Evolutionary conservation across 2,113 vertebrate genomes (phyloP).

Genomic region (Entosphenus tridentatus): DNA sequence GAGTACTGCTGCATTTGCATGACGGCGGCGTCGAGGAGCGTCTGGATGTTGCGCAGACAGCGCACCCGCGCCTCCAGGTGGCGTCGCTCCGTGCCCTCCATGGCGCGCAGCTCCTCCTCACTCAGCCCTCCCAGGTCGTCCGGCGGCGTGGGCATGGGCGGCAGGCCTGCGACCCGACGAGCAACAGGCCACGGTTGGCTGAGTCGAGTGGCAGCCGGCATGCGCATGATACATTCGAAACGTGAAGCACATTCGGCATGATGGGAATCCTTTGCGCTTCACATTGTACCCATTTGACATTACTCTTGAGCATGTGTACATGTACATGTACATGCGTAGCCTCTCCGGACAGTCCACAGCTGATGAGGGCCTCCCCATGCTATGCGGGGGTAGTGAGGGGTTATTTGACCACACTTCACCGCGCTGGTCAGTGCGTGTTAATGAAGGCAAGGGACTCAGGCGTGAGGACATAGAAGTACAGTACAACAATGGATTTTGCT

Average conservation of each 20-base stretch:
- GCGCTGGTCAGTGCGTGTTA: too few relatives aligned
- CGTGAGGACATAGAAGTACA: too few relatives aligned
- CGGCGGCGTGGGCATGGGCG: constrained; percentile 63
- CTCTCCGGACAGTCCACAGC: too few relatives aligned
- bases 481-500: too few relatives aligned
- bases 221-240: background rate
- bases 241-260: background rate
- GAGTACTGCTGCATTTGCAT: constrained; percentile 90
- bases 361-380: too few relatives aligned
- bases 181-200: too few relatives aligned
- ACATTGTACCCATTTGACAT: background rate
- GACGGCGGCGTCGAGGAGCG: constrained; percentile 70
- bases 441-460: too few relatives aligned
- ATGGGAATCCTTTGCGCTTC: background rate
- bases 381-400: too few relatives aligned
- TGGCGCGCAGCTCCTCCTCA: constrained; percentile 48
- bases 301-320: too few relatives aligned
- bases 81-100: constrained; percentile 65
- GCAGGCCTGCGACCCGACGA: constrained; percentile 26
- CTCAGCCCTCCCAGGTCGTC: constrained; percentile 53
- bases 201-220: too few relatives aligned
- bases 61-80: constrained; percentile 62
- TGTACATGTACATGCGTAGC: too few relatives aligned
- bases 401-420: too few relatives aligned
- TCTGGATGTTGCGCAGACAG: constrained; percentile 84